Conservation (phyloP, 2,113 vertebrate genomes). For the Mastomys natalensis region DNA sequence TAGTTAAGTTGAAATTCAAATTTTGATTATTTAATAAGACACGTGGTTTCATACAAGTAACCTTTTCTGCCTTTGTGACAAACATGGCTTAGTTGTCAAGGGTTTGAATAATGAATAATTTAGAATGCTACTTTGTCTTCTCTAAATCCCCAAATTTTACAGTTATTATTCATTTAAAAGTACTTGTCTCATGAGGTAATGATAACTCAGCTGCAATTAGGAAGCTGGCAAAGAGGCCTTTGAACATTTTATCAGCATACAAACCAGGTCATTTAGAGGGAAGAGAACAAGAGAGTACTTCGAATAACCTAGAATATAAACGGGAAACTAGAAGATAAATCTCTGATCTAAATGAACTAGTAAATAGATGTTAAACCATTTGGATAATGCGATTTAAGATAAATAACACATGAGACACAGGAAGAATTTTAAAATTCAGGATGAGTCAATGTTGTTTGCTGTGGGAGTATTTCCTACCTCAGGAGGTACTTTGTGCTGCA, state of each 20-base stretch:
- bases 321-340: slow-evolving; percentile 61
- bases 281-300: slow-evolving; percentile 36
- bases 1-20: slow-evolving; percentile 2
- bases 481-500: not conserved
- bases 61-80: not conserved
- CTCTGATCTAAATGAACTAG: slow-evolving; percentile 42
- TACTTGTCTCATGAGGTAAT: not conserved
- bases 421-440: not conserved
- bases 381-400: slow-evolving; percentile 17
- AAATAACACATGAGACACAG: slow-evolving; percentile 18
- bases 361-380: slow-evolving; percentile 33
- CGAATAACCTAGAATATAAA: slow-evolving; percentile 48
- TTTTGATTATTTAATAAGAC: not conserved
- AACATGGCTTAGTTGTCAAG: not conserved
- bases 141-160: slow-evolving; percentile 35
- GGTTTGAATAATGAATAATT: slow-evolving; percentile 27
- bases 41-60: not conserved
- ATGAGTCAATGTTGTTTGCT: not conserved
- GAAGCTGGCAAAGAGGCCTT: slow-evolving; percentile 32
- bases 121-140: not conserved
- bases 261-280: slow-evolving; percentile 22
- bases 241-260: slow-evolving; percentile 31
- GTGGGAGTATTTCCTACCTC: not conserved
- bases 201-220: not conserved
- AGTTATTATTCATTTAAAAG: slow-evolving; percentile 29